A percentile compares a stretch with the other conserved stretches of the same genome.
Conservation (phyloP, 2,888 invertebrate genomes). For the Empis stercorea region DNA sequence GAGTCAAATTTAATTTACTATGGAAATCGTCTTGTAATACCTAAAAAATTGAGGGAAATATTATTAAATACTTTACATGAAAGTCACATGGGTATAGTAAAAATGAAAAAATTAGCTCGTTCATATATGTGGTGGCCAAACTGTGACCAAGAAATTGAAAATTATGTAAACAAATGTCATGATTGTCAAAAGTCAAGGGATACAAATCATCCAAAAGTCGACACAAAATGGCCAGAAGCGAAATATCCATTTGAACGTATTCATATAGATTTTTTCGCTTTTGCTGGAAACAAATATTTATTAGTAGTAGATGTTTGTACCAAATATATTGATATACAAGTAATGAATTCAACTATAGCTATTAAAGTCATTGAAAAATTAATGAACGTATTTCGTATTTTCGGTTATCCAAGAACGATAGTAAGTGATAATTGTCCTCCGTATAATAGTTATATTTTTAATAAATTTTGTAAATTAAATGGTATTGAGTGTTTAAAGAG, state of each 20-base stretch:
- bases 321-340: constrained; percentile 5
- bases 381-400: constrained; percentile 4
- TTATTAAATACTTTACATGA: constrained; percentile 15
- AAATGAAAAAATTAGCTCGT: constrained; percentile 20
- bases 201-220: neutral
- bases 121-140: constrained; percentile 21
- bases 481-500: constrained; percentile 10
- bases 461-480: constrained; percentile 5
- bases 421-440: constrained; percentile 10
- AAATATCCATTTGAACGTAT: constrained; percentile 12
- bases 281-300: constrained; percentile 4
- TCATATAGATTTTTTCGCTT: constrained; percentile 10
- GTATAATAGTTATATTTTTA: too few relatives aligned
- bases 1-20: constrained; percentile 11
- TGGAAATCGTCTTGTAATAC: constrained; percentile 12
- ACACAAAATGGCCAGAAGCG: constrained; percentile 3
- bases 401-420: constrained; percentile 7
- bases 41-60: constrained; percentile 5
- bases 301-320: constrained; percentile 5
- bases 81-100: constrained; percentile 20
- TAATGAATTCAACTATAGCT: constrained; percentile 6
- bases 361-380: constrained; percentile 2
- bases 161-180: constrained; percentile 14
- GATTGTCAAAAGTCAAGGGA: constrained; percentile 4
- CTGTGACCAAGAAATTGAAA: constrained; percentile 20